Conservation (phyloP, 2,797 vertebrate species). For the Carduelis carduelis region DNA sequence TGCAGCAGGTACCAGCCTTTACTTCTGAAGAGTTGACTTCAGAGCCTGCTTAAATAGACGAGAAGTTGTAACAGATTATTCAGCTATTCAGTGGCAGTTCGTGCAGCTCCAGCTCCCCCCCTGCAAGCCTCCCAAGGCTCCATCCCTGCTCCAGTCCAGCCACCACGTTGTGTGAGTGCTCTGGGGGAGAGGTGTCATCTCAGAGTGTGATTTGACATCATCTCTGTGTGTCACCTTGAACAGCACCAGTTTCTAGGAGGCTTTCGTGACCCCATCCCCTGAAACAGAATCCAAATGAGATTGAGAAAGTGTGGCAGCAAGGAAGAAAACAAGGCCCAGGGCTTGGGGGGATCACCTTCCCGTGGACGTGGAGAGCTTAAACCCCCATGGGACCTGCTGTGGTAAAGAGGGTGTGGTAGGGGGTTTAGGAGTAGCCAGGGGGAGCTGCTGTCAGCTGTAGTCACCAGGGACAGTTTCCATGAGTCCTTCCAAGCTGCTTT, state of each 20-base stretch:
- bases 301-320: rapidly evolving
- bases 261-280: not conserved
- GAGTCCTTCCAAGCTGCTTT: not conserved
- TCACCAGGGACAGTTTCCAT: not conserved
- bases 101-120: not conserved
- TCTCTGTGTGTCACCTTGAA: not conserved
- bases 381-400: rapidly evolving
- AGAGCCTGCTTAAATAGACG: not conserved
- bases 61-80: not conserved
- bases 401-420: not conserved
- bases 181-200: rapidly evolving
- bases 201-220: not conserved
- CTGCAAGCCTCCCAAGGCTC: not conserved
- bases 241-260: not conserved
- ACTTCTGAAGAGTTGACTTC: not conserved
- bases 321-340: not conserved
- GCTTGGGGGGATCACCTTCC: not conserved
- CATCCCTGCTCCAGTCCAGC: not conserved
- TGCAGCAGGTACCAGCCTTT: not conserved
- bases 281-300: not conserved
- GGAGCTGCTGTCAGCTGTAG: not conserved
- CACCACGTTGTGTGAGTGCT: not conserved
- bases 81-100: not conserved
- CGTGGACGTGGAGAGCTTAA: not conserved
- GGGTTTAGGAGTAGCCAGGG: not conserved